Base-by-base conservation (phyloP, 2,113 vertebrate genomes). In the Aegypius monachus region DNA sequence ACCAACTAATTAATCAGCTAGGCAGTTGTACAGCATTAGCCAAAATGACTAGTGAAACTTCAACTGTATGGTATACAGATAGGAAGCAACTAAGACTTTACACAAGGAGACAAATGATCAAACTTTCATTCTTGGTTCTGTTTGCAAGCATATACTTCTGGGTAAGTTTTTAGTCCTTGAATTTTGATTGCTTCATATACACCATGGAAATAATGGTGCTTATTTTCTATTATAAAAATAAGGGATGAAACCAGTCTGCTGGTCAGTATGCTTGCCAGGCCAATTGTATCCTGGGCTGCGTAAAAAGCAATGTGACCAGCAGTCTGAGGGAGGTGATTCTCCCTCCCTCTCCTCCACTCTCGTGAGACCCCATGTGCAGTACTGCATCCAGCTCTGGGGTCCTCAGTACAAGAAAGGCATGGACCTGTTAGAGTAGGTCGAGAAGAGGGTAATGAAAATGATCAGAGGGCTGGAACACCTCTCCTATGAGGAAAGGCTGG, bases 311-410 rank as follows among this genome's bases (percentile, higher is more conserved):
- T 2, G 2, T 48, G 43, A 17, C 43, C 17, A 70, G n/a, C 27
- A 68, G 29, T 18, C 20, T 3, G 13, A 58, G 16, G 16, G 42
- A 58, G 27, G 27, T 19, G 16, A 34, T 81, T 68, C 21, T 43
- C 25, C 32, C 9, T 23, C 31, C 50, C 25, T 52, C 38, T 53
- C 16, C 15, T 62, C 22, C 2, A 2, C 47, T 63, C 36, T 52
- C 1, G 1, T 1, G 2, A 71, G 31, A 31, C 6, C 16, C 26
- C 3, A 6, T 45, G 9, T 65, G 29, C 21, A 81, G 15, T 29
- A 43, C 5, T 11, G 9, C 47, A 31, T 72, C 22, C 71, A 48
- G 40, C 16, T 72, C 16, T 77, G 82, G 22, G 7, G 38, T 42
- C 26, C 16, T 59, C 52, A 72, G 40, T 20, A 65, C n/a, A 52